Percentiles rank a stretch among this genome's conserved stretches.
These are phyloP conservation scores for Chamaea fasciata DNA, from an alignment of 2,113 vertebrate species.

Conservation along the genomic window DNA sequence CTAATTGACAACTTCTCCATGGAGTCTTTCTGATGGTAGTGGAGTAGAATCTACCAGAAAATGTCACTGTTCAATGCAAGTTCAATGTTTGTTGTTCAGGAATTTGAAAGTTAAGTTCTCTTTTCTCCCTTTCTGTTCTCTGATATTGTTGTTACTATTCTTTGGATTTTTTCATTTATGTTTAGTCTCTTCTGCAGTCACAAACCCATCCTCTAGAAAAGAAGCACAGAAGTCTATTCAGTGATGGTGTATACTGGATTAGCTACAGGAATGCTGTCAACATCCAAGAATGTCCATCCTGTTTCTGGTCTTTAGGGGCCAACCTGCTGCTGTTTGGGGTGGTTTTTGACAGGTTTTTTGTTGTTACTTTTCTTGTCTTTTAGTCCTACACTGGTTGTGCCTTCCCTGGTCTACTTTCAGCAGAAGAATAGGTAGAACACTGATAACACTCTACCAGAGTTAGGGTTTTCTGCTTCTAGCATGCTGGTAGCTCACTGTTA, in stretches of 20 bases:
- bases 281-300: not conserved
- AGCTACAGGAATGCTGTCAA: not conserved
- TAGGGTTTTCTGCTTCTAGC: not conserved
- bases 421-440: not conserved
- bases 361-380: not conserved
- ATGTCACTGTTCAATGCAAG: not conserved
- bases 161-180: not conserved
- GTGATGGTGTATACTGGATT: accelerated
- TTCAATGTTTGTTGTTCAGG: not conserved
- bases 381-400: not conserved
- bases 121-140: not conserved
- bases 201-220: not conserved
- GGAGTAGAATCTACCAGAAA: not conserved
- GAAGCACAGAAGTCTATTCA: not conserved
- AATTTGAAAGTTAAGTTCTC: not conserved
- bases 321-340: not conserved
- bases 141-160: accelerated
- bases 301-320: not conserved
- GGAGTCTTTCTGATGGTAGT: not conserved
- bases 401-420: not conserved
- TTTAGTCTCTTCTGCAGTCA: not conserved
- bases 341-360: not conserved
- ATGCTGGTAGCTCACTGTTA: not conserved
- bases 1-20: not conserved
- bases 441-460: not conserved